Conservation (phyloP, 30 jellyfish, hydroid and myxozoan genomes). For the Aurelia sp. region DNA sequence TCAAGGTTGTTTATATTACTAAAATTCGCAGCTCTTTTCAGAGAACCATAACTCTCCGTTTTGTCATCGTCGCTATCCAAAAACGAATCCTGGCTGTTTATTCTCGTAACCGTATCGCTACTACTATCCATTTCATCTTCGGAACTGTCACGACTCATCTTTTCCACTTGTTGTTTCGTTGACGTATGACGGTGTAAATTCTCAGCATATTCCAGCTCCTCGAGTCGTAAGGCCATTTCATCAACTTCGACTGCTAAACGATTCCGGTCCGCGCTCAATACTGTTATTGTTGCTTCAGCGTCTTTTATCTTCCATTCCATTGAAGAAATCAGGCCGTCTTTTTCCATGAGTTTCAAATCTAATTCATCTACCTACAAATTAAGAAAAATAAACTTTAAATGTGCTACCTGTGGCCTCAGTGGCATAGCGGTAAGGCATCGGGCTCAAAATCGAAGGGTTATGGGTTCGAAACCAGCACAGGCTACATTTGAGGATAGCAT, state of each 20-base stretch:
- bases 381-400: no score
- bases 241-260: slow-evolving; percentile 81
- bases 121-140: slow-evolving; percentile 36
- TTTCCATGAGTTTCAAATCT: slow-evolving; percentile 47
- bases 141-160: slow-evolving; percentile 25
- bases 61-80: slow-evolving; percentile 46
- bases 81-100: slow-evolving; percentile 23
- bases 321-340: slow-evolving; percentile 32
- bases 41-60: slow-evolving; percentile 4
- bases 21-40: slow-evolving; percentile 74
- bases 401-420: no score
- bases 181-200: slow-evolving; percentile 15
- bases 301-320: slow-evolving; percentile 63
- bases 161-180: background rate
- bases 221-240: slow-evolving; percentile 74
- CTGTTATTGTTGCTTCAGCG: slow-evolving; percentile 63
- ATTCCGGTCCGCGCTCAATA: slow-evolving; percentile 69
- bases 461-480: no score
- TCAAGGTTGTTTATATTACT: slow-evolving; percentile 61
- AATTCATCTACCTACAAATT: slow-evolving; percentile 28
- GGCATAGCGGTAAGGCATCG: no score
- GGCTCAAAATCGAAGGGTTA: no score
- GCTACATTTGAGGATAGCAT: no score
- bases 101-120: slow-evolving; percentile 18
- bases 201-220: slow-evolving; percentile 59